Base-by-base conservation (phyloP, 2,113 vertebrate species). In the Apodemus speciosus region DNA sequence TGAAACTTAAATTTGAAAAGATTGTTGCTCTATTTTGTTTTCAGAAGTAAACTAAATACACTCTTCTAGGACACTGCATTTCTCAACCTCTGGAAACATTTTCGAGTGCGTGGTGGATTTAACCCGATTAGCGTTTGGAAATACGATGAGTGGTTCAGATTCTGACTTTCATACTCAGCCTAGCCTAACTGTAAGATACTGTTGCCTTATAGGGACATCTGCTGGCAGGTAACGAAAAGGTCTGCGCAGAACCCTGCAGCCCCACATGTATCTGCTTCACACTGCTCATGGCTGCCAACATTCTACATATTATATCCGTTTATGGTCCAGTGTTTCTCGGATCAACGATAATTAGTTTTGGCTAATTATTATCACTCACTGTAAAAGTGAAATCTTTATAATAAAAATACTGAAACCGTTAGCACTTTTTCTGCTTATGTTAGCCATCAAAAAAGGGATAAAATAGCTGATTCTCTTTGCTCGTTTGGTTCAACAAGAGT, bases 161-260 rank as follows among this genome's bases (percentile, higher is more conserved):
- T 96, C 88, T 90, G 77, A 88, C 95, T 97, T 95, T 96, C 91
- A 18, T 72, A 92, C 87, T 68, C 85, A 9, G 49, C 0, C 0
- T 1, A 14, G 20, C 84, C 89, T n/a, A 20, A 15, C 27, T 90
- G 35, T 46, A 8, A 68, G 94, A n/a, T 97, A 97, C n/a, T 49
- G 94, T 53, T 97, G 98, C 97, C 97, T 94, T 96, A 84, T 58
- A 98, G 98, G 91, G 98, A 93, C 98, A 96, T 60, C 98, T 98
- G 40, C 97, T 81, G 98, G 98, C 91, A 88, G 94, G 94, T 84
- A 46, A 89, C 92, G 30, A 85, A 72, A 94, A 85, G 88, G 21
- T 23, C 76, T 16, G 18, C 40, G 18, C 85, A 56, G 79, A 56
- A 3, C 23, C 91, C 56, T 14, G 35, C 30, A 58, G 3, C n/a